Base-by-base conservation (phyloP, 2,797 vertebrate species). In the Apogon hyalosoma region DNA sequence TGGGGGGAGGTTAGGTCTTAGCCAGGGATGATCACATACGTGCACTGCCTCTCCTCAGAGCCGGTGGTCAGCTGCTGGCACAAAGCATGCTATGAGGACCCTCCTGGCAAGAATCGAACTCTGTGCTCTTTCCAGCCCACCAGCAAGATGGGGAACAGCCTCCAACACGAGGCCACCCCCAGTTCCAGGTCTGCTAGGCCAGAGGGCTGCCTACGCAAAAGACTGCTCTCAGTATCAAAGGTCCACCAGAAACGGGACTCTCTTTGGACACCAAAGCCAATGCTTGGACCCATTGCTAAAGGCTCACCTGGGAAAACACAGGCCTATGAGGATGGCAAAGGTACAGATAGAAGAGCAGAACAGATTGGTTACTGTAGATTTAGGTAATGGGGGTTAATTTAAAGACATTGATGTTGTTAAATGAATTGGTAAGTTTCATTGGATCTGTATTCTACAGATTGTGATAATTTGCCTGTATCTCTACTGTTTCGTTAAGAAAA, bases 241-340 rank as follows among this genome's bases (percentile, higher is more conserved):
- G 88, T 93, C 83, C 94, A 93, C 74, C 95, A 94, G 89, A 95
- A 91, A 0, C 90, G 87, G 36, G 91, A 81, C 75, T 94, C 92
- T 52, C 93, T 96, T 55, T 97, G 95, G 96, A 94, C 92, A 33
- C 93, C 94, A 84, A 96, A 95, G 92, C 93, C 92, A 0, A 45
- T 92, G 85, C 89, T 90, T 0, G 92, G 91, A 82, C 87, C 74
- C 1, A 15, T 82, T 12, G 13, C 33, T 51, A 84, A 79, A 61
- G 70, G 65, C 53, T 75, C 66, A 4, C 48, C 21, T 0, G 80
- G 78, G 45, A 83, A 81, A 70, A 77, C 72, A 0, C 71, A 80
- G 41, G 69, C 62, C 61, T 72, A 69, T 77, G 63, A 76, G 49
- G 86, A 90, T 38, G 75, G 58, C 63, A 91, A 91, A 92, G 91